Conservation (phyloP, 2,113 vertebrate genomes). For the human region GRCh38 chr1:217771001-217771500, state of each 20-base stretch:
- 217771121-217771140: conserved; percentile 90
- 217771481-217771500: neutral
- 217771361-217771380: conserved; percentile 57
- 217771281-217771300: conserved; percentile 87
- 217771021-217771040: conserved; percentile 82
- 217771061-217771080: conserved; percentile 87
- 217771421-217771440: conserved; percentile 7
- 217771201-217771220: conserved; percentile 85
- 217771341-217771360: conserved; percentile 77
- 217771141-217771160: conserved; percentile 85
- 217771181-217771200: conserved; percentile 90
- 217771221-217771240: conserved; percentile 84
- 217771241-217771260: conserved; percentile 89
- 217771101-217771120: conserved; percentile 81
- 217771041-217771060: conserved; percentile 85
- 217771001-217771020: conserved; percentile 55
- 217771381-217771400: conserved; percentile 63
- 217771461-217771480: neutral
- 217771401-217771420: conserved; percentile 61
- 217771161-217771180: conserved; percentile 87
- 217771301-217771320: conserved; percentile 82
- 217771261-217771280: conserved; percentile 88
- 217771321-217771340: conserved; percentile 76
- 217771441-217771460: neutral
- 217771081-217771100: conserved; percentile 83